Conservation (phyloP, 2,888 invertebrate genomes). For the Seira ritae region DNA sequence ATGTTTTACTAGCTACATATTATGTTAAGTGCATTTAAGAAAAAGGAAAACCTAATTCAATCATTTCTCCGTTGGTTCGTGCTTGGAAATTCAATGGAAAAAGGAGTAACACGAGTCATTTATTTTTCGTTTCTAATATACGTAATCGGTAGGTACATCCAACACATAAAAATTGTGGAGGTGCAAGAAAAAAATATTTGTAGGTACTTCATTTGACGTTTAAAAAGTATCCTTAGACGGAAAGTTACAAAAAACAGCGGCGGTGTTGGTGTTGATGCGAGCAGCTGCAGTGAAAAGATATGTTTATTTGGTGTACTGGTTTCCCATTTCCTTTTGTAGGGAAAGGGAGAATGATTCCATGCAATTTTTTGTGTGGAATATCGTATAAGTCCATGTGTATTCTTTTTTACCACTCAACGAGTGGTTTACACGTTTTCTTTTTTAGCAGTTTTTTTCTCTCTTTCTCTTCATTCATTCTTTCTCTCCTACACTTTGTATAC, state of each 20-base stretch:
- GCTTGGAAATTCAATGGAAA: slow-evolving; percentile 33
- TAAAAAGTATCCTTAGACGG: not conserved
- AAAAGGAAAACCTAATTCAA: slow-evolving; percentile 25
- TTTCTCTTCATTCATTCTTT: not conserved
- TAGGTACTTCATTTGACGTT: too few relatives aligned
- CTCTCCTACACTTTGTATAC: not conserved
- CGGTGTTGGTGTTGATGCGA: slow-evolving; percentile 23
- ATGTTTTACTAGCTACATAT: too few relatives aligned
- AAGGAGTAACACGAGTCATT: slow-evolving; percentile 3
- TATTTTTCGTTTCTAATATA: too few relatives aligned
- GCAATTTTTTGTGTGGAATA: too few relatives aligned
- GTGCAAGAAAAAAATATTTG: too few relatives aligned
- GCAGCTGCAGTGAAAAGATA: slow-evolving; percentile 40
- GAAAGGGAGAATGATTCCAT: too few relatives aligned
- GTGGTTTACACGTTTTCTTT: too few relatives aligned
- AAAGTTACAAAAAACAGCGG: slow-evolving; percentile 19
- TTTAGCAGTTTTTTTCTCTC: too few relatives aligned
- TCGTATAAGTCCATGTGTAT: too few relatives aligned
- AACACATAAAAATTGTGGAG: too few relatives aligned
- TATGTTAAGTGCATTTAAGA: not conserved
- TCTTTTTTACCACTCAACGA: too few relatives aligned
- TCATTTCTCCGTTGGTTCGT: slow-evolving; percentile 17
- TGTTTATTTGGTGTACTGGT: slow-evolving; percentile 49
- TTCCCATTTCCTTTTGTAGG: not conserved
- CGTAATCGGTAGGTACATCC: too few relatives aligned